A percentile compares a stretch with the other conserved stretches of the same genome.
Conservation (phyloP, 2,888 invertebrate genomes). For the Cyclophora albipunctata region DNA sequence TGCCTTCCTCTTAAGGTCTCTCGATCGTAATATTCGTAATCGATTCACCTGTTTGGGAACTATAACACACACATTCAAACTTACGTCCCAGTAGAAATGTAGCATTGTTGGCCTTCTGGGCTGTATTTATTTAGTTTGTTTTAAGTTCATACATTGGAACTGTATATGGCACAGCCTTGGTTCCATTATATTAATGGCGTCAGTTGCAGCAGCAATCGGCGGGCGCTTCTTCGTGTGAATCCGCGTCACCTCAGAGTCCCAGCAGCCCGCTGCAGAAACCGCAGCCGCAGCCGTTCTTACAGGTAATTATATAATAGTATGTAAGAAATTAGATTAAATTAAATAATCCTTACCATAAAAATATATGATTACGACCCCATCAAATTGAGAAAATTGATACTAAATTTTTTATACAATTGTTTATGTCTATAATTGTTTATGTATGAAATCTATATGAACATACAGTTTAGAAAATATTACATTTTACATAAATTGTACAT, state of each 20-base stretch:
- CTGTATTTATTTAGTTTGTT: too few relatives aligned
- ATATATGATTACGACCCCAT: not conserved
- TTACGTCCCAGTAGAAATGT: too few relatives aligned
- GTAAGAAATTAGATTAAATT: slow-evolving; percentile 10
- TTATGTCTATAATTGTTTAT: not conserved
- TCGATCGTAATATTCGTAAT: too few relatives aligned
- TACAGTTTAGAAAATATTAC: too few relatives aligned
- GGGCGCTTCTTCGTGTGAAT: slow-evolving; percentile 74
- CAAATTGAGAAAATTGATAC: not conserved
- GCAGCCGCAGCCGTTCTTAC: slow-evolving; percentile 59
- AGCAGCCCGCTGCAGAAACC: slow-evolving; percentile 74
- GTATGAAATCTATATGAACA: not conserved
- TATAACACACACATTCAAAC: too few relatives aligned
- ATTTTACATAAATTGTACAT: too few relatives aligned
- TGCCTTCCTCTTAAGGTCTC: too few relatives aligned
- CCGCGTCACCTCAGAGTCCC: slow-evolving; percentile 77
- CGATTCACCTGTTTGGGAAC: too few relatives aligned
- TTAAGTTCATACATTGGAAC: too few relatives aligned
- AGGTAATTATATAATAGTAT: slow-evolving; percentile 27
- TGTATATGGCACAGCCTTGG: too few relatives aligned
- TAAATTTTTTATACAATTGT: not conserved
- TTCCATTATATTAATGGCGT: too few relatives aligned
- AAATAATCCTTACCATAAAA: not conserved
- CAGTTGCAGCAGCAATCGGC: slow-evolving; percentile 66
- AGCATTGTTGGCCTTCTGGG: too few relatives aligned